Base-by-base conservation (phyloP, 2,888 invertebrate species). In the Euproctis similis region DNA sequence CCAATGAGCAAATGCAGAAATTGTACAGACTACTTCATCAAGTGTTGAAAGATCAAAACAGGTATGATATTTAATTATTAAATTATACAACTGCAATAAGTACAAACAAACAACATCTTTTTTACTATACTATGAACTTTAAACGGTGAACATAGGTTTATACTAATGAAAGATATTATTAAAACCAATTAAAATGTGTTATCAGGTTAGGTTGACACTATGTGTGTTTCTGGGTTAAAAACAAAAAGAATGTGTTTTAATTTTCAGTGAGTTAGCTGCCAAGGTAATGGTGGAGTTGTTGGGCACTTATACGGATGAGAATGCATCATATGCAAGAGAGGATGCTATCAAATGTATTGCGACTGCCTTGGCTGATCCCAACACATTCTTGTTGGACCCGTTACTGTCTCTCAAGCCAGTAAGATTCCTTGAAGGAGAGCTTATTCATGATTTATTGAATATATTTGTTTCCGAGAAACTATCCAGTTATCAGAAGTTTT, bases 261-360 rank as follows among this genome's bases (percentile, higher is more conserved):
- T n/a, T 29, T 34, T 16, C 67, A 94, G 96, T 73, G 96, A 97
- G 63, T 87, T 94, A 54, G 96, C 97, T 12, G 93, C 96, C 9
- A 95, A 96, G 72, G 96, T 97, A 2, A 98, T 99, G 98, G 92
- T 98, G 39, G 97, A 97, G 72, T 85, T 99, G 1, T 82, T 99
- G 31, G 95, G 96, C 12, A 98, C 98, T 0, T 99, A 98, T 74
- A 97, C 97, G 12, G 93, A 96, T 37, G 97, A 97, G 60, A 98
- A 98, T 80, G 98, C 98, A 0, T 95, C 95, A 1, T 94, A 96
- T 42, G 98, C 98, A 0, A 88, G 97, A 44, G 97, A 97, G 67
- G 98, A 99, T 84, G 98, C 99, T 1, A 95, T 95, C 60, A 91
- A 94, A 59, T 98, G 98, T 71, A 98, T 99, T 59, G 92, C 95